These are phyloP conservation scores for Alcis repandata DNA, from an alignment of 2,888 invertebrate genomes.

Conservation along the genomic window DNA sequence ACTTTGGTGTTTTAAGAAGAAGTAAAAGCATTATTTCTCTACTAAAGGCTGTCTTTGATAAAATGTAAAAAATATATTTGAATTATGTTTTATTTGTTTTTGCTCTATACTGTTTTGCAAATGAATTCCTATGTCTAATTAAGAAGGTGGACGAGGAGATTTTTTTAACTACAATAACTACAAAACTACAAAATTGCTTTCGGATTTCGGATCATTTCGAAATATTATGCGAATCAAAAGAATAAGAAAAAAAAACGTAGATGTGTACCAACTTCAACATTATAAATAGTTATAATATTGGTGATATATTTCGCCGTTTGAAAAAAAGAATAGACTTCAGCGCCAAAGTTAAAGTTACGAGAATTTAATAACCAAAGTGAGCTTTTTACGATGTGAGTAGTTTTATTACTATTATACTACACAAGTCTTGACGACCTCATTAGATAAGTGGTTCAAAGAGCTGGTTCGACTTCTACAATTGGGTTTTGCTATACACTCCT, in stretches of 20 bases:
- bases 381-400: slow-evolving; percentile 22
- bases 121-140: too few species aligned
- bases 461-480: not conserved
- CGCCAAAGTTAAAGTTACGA: slow-evolving; percentile 43
- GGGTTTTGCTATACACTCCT: not conserved
- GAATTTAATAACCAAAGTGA: slow-evolving; percentile 29
- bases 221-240: too few species aligned
- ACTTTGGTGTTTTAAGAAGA: not conserved
- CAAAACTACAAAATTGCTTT: not conserved
- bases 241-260: too few species aligned
- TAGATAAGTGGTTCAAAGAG: not conserved
- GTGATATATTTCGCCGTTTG: too few species aligned
- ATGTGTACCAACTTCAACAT: too few species aligned
- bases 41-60: not conserved
- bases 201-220: not conserved
- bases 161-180: too few species aligned
- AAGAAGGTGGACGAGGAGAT: too few species aligned
- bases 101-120: too few species aligned
- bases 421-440: slow-evolving; percentile 2
- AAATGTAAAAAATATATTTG: too few species aligned
- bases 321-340: slow-evolving; percentile 42
- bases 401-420: slow-evolving; percentile 21
- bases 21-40: not conserved
- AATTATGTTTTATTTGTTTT: too few species aligned
- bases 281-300: too few species aligned